A percentile compares a stretch with the other conserved stretches of the same genome.
Conservation (phyloP, 2,113 vertebrate genomes). For the Vidua macroura region DNA sequence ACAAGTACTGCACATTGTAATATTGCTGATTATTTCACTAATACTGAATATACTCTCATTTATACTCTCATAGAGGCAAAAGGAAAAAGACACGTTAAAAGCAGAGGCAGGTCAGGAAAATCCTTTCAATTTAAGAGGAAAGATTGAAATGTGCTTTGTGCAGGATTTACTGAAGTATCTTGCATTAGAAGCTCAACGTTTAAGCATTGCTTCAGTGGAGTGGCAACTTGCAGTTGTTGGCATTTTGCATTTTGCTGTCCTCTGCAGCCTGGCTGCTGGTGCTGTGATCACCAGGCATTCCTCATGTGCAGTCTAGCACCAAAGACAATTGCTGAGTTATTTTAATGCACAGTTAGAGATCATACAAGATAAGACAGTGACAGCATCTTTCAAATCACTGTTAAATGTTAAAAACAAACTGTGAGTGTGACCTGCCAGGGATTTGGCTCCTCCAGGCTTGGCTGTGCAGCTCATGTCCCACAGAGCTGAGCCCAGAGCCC, state of each 20-base stretch:
- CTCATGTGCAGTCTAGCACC: neutral
- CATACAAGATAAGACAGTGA: neutral
- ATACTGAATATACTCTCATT: neutral
- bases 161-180: neutral
- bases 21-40: neutral
- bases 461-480: no score
- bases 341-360: neutral
- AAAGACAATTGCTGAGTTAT: neutral
- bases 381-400: neutral
- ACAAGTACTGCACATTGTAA: neutral
- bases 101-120: neutral
- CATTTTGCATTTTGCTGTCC: neutral
- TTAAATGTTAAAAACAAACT: accelerated
- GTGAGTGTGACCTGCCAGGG: accelerated
- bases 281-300: neutral
- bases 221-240: neutral
- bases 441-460: accelerated
- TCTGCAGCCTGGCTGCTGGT: neutral
- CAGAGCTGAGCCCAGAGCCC: neutral
- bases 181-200: neutral
- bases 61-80: neutral
- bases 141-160: neutral
- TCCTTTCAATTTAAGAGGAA: neutral
- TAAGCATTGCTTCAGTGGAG: neutral
- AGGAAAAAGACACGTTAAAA: neutral